Base-by-base conservation (phyloP, 2,888 invertebrate genomes). In the Cylloceria caligata region DNA sequence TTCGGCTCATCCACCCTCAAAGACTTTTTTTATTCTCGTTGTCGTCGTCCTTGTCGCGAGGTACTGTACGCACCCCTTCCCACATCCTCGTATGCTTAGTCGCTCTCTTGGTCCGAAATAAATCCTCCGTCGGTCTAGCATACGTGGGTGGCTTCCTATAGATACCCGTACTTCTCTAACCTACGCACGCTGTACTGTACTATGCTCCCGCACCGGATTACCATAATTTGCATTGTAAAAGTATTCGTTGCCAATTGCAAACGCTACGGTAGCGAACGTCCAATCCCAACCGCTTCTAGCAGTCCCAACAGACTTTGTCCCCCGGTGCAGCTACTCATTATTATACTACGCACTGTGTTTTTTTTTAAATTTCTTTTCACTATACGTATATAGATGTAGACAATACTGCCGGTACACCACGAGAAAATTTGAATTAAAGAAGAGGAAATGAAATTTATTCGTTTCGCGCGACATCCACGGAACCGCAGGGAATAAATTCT, bases 221-320 rank as follows among this genome's bases (percentile, higher is more conserved):
- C 90, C 91, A 91, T 91, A 91, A 91, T 91, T 91, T 91, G 91
- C 90, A 91, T 91, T 90, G 91, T 91, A 90, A 91, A 90, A 91
- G 90, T 89, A 90, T 90, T 90, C 90, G 84, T 83, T 89, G 90
- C 89, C 91, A 90, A 91, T 91, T 90, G 90, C 89, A 88, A 67
- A 88, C 81, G 84, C 81, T 21, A 21, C 36, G 39, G 64, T 60
- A 64, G 47, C 86, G 86, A 87, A 90, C 88, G 89, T 88, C 89
- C 88, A 87, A 69, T 88, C 83, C 83, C 88, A 84, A 87, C 87
- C 88, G 67, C 68, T 68, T 45, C 65, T 77, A 27, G 49, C 64
- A 65, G 36, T 78, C 60, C 39, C 42, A 57, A 45, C 16, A 47
- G 69, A 52, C 77, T 49, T 57, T 47, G 76, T 81, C 76, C 82